Base-by-base conservation (phyloP, 1,140 invertebrate species). In the Orussus abietinus region DNA sequence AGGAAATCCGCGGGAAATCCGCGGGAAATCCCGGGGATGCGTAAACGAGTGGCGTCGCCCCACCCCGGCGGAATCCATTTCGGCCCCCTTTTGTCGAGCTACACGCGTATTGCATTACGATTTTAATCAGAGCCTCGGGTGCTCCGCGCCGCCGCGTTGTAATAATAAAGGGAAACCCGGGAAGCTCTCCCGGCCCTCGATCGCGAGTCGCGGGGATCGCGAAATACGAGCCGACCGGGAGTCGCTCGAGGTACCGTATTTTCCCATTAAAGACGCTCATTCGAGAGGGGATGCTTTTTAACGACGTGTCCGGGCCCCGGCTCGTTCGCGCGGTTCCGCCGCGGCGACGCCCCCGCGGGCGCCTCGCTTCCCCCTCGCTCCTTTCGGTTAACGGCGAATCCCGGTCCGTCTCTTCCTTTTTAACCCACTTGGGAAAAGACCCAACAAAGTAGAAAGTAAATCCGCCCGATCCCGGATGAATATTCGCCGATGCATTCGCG, bases 21-120 rank as follows among this genome's bases (percentile, higher is more conserved):
- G n/a, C n/a, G n/a, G n/a, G n/a, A n/a, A n/a, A n/a, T n/a, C n/a
- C n/a, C n/a, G n/a, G n/a, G n/a, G n/a, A n/a, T n/a, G 18, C 15
- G 38, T 41, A 33, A 41, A 41, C 38, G 38, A 41, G 38, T 21
- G 12, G 15, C 35, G 18, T 11, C 19, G 10, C 6, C 9, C 10
- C 29, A 9, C 38, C 26, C 34, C 51, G 50, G 51, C 39, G 41
- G 54, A 45, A 26, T 47, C 44, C 49, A 49, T 45, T 50, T 50
- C 46, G 48, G 52, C 53, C 55, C 57, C 54, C 62, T 61, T 43
- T 43, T 47, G 45, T 59, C 49, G 55, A 49, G 60, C 61, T 62
- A 65, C 63, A 66, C 54, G 63, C 64, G 58, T 67, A 68, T 67
- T 68, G 66, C 64, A 68, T 70, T 69, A 69, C 66, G 59, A 66